Percentiles rank a stretch among this genome's conserved stretches.
phyloP scores from a whole-genome alignment of 2,113 vertebrate species.

The Phrynocephalus versicolor region DNA sequence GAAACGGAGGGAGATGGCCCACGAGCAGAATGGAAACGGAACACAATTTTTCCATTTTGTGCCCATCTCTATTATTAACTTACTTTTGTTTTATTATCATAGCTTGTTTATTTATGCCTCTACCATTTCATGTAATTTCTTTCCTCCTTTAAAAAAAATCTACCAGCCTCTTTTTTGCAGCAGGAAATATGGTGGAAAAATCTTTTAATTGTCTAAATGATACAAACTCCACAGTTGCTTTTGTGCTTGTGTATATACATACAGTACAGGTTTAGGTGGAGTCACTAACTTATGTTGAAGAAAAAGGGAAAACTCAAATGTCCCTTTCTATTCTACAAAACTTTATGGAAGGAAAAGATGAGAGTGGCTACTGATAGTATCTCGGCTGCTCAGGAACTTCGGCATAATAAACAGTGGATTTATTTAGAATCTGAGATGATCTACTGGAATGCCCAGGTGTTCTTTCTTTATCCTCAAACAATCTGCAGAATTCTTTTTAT shows the following conservation, averaged over 20 bases:
- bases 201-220: no score
- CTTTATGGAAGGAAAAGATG: neutral
- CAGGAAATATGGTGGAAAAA: no score
- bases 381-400: neutral
- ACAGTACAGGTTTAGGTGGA: neutral
- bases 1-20: no score
- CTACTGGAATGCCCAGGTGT: neutral
- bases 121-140: no score
- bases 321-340: neutral
- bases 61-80: no score
- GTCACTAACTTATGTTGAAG: neutral
- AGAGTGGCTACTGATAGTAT: neutral
- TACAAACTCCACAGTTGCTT: neutral
- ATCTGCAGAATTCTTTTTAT: constrained; percentile 11
- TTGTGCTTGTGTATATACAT: neutral
- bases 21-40: no score
- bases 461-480: constrained; percentile 16
- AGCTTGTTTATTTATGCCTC: no score
- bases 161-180: no score
- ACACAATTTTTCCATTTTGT: no score
- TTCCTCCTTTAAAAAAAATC: no score
- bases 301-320: neutral
- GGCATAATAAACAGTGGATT: neutral
- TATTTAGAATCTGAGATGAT: neutral
- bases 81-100: no score